phyloP scores from a whole-genome alignment of 2,113 vertebrate genomes.

The Cyphotilapia sp. region DNA sequence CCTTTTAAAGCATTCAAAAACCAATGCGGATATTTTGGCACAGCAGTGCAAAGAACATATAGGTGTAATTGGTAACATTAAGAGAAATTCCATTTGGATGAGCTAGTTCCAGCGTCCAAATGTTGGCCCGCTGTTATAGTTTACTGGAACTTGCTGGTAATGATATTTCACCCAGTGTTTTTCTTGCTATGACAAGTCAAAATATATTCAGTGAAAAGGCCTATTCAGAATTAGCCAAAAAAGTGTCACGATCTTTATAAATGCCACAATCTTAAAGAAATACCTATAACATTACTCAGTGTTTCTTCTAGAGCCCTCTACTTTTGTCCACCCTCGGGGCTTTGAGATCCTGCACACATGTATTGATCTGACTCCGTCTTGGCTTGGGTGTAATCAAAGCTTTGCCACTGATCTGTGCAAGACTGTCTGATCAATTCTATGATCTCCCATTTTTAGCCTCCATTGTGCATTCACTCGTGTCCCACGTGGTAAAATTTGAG shows the following conservation, averaged over 20 bases:
- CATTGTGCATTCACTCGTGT: slow-evolving; percentile 30
- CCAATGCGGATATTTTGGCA: background rate
- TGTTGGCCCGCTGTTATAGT: background rate
- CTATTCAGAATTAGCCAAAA: background rate
- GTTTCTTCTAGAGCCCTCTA: background rate
- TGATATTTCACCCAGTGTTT: background rate
- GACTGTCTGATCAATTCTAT: slow-evolving; percentile 35
- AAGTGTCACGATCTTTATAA: background rate
- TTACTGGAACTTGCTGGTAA: background rate
- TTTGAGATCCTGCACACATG: background rate
- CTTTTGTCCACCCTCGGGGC: background rate
- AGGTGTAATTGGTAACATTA: background rate
- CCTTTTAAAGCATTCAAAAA: background rate
- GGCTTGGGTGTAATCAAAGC: slow-evolving; percentile 36
- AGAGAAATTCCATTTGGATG: background rate
- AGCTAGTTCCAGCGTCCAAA: background rate
- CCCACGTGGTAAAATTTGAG: slow-evolving; percentile 3
- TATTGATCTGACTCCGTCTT: slow-evolving; percentile 30
- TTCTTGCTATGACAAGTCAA: background rate
- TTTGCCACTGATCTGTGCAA: background rate
- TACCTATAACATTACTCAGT: background rate
- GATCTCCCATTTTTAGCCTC: slow-evolving; percentile 31
- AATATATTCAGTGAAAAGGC: background rate
- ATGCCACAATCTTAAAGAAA: background rate
- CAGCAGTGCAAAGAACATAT: background rate